Base-by-base conservation (phyloP, 2,113 vertebrate species). In the Trogon surrucura region DNA sequence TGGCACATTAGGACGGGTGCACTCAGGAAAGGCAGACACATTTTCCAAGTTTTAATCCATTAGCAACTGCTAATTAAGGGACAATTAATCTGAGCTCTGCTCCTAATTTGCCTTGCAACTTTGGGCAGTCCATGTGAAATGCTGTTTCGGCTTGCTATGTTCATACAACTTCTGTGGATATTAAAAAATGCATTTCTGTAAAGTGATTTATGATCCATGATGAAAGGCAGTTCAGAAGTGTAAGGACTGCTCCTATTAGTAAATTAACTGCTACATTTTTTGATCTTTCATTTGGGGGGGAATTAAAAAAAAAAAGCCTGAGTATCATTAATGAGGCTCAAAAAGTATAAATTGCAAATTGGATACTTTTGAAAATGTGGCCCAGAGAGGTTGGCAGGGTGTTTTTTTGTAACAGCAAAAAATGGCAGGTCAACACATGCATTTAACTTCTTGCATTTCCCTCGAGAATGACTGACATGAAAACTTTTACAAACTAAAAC, bases 231-330 rank as follows among this genome's bases (percentile, higher is more conserved):
- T 71, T 94, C 86, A 81, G 88, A 84, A 90, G 61, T 30, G 15
- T 73, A 89, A 86, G 80, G 82, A 88, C 62, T 67, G 61, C 69
- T 80, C 64, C 89, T 89, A 89, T 93, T 91, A 95, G 91, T 80
- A 97, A 96, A 95, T 72, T 87, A 96, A 93, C 83, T 61, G 56
- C 57, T 79, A 50, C 60, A 23, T 56, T 94, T 95, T 96, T 95
- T 95, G 90, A 94, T 95, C 93, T 89, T 95, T 69, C 80, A 83
- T 88, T 85, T 56, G 22, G 14, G 2, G 12, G 25, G 26, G 79
- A 13, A 41, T 41, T 10, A 41, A 41, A 41, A 41, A 41, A 41
- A 41, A 41, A 41, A 41, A 41, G 48, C 32, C 48, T 38, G 41
- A 82, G 36, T 85, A 65, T 17, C 44, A 70, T 82, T 96, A 87